Base-by-base conservation (phyloP, 1,140 invertebrate species). In the Stratiolaelaps scimitus region DNA sequence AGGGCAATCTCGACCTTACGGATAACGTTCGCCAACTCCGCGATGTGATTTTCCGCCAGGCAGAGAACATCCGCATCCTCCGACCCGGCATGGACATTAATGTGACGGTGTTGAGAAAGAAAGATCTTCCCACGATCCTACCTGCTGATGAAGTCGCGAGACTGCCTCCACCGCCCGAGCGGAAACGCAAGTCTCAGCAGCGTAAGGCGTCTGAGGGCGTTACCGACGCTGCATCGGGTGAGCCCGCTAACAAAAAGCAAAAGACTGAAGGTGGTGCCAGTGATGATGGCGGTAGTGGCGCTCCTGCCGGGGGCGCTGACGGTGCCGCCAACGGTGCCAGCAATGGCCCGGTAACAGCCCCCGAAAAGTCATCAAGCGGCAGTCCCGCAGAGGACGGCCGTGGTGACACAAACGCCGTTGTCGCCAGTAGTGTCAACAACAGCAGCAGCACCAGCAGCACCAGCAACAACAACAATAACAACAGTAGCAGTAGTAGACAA, bases 1-100 rank as follows among this genome's bases (percentile, higher is more conserved):
- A 86, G 75, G 76, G 89, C 17, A 93, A 93, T 73, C 82, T 97
- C 48, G 89, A 98, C 77, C 81, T 98, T 17, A 96, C 92, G 0
- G 84, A 84, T 70, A 92, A 93, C 72, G 95, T 96, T 68, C 84
- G 86, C 71, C 82, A 81, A 40, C 95, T 96, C 75, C 90, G 86
- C 7, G 86, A 92, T 70, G 71, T 74, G 68, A 76, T 77, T 77
- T 70, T 73, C 73, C 71, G 34, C 28, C 64, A 60, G 15, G 53
- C 66, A 46, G 67, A 43, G 26, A 44, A 48, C 20, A 71, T 46
- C n/a, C 71, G 69, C 17, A 40, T 66, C 43, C 44, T 69, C 26
- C 28, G 28, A 40, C 15, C 17, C 15, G 66, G 64, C n/a, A 43
- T 66, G 45, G 64, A 43, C 67, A 28, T 66, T 7, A 28, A 66